Percentiles rank a stretch among this genome's conserved stretches.
phyloP scores from a whole-genome alignment of 92 coral and sea anemone genomes.

The Porites divaricata region DNA sequence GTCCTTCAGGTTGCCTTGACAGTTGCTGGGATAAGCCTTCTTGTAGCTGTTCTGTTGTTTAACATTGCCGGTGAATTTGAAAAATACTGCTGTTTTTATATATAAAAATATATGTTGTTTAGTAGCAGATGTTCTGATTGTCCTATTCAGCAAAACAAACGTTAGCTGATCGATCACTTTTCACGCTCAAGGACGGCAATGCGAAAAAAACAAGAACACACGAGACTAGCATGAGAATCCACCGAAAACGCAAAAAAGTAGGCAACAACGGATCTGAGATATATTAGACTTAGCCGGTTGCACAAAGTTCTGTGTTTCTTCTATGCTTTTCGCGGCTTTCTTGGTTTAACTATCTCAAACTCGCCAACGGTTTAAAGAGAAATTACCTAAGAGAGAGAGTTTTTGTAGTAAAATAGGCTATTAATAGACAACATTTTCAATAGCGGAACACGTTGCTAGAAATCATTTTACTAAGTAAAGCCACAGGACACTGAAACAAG shows the following conservation, averaged over 20 bases:
- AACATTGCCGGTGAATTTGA: background rate
- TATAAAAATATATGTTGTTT: background rate
- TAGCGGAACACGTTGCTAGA: conserved; percentile 28
- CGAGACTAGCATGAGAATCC: background rate
- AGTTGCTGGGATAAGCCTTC: background rate
- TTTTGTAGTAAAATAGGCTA: background rate
- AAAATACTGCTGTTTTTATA: background rate
- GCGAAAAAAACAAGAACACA: too few relatives aligned
- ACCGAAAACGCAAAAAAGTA: background rate
- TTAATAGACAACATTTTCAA: conserved; percentile 26
- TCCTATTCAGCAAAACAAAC: background rate
- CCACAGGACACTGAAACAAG: conserved; percentile 4
- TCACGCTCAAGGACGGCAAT: background rate
- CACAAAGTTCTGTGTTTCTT: background rate
- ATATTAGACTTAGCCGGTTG: background rate
- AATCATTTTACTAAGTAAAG: conserved; percentile 4
- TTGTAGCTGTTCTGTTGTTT: too few relatives aligned
- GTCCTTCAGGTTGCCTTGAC: background rate
- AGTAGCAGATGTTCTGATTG: background rate
- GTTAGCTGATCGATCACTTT: background rate
- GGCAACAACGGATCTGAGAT: background rate
- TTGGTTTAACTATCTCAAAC: background rate
- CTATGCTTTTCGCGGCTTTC: too few relatives aligned
- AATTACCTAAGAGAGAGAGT: background rate
- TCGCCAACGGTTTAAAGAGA: background rate